Conservation (phyloP, 2,113 vertebrate species). For the Microcebus jonahi region DNA sequence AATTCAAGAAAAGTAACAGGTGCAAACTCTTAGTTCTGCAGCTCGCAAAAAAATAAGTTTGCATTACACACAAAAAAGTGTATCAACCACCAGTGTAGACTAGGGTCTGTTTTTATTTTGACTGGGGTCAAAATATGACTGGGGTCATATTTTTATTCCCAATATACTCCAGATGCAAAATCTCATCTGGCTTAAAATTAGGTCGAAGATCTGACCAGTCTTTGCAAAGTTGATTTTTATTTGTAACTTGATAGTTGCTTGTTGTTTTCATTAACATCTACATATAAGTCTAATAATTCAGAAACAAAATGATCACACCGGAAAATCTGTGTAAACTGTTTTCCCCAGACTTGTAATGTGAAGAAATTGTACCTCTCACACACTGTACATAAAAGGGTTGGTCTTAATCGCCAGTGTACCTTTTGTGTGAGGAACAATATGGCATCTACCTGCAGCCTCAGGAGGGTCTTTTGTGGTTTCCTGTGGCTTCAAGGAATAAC, state of each 20-base stretch:
- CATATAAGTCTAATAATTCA: neutral
- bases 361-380: neutral
- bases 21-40: constrained; percentile 45
- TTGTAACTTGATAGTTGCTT: neutral
- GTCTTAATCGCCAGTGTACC: neutral
- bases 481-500: neutral
- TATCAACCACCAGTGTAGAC: neutral
- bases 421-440: neutral
- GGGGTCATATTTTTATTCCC: neutral
- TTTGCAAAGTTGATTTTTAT: neutral
- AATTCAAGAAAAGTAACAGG: constrained; percentile 39
- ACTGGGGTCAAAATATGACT: too few relatives aligned
- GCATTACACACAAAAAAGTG: neutral
- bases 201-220: neutral
- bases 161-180: neutral
- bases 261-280: neutral
- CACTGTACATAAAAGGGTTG: neutral
- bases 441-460: neutral
- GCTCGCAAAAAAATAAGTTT: neutral
- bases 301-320: neutral
- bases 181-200: neutral
- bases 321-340: neutral
- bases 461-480: neutral
- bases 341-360: neutral
- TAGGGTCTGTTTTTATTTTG: too few relatives aligned